Evolutionary conservation across 2,797 vertebrate species (phyloP), one percentile per base, ranked within the genome.

Genomic region (Coregonus suidteri): DNA sequence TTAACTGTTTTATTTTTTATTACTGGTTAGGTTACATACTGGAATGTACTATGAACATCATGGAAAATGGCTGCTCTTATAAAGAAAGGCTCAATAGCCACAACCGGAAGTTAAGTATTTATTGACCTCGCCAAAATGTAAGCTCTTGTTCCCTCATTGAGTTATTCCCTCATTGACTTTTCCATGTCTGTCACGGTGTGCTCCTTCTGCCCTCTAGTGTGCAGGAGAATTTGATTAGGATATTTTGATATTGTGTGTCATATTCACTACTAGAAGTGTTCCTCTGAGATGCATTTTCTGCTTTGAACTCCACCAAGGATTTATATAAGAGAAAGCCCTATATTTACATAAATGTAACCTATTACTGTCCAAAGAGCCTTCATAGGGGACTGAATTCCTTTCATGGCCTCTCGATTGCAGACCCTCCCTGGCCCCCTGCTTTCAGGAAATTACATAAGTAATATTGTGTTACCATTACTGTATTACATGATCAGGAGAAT

Each of bases 51-150:
- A 93, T 91, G 90, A 90, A 91, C 84, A 75, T 64, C 20, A 78
- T 80, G 20, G 77, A 88, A 88, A 85, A 85, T 53, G 76, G 84
- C 84, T 85, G 87, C 88, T 90, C 86, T 89, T 90, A 90, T 87
- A 92, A 91, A 90, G 88, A 91, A 90, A 81, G 86, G 82, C 77
- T 20, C 52, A 73, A 82, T 90, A 88, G 88, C 87, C 89, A 86
- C 90, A 86, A 91, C 90, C 86, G 88, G 88, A 91, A 92, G 90
- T 92, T 91, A 92, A 90, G 91, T 89, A 91, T 93, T 93, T 92
- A 93, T 91, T 92, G 91, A 92, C 85, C 91, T 90, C 90, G 88
- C 92, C 93, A 92, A 92, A 93, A 90, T 89, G 84, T 89, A 88
- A 86, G 86, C 85, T 88, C 86, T 89, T 80, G 76, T 83, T 82